These are phyloP conservation scores for Limonius californicus DNA, from an alignment of 1,140 invertebrate species.

Conservation along the genomic window DNA sequence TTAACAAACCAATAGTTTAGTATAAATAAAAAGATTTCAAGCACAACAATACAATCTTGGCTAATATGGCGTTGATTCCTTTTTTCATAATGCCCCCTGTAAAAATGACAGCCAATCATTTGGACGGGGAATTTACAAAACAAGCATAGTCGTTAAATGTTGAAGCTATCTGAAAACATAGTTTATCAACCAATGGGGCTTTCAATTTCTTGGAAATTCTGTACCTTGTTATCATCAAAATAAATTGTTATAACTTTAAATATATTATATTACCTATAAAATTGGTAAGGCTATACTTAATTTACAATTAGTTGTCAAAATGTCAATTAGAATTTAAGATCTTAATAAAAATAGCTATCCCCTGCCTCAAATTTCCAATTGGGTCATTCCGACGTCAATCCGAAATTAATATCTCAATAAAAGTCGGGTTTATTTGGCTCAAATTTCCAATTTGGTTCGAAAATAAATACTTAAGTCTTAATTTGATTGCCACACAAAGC, in stretches of 20 bases:
- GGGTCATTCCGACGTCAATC: not conserved
- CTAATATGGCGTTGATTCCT: too few species aligned
- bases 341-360: not conserved
- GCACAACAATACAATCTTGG: too few species aligned
- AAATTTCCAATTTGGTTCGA: not conserved
- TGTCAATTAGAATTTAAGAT: not conserved
- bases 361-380: not conserved
- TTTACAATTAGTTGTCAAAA: not conserved
- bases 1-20: too few species aligned
- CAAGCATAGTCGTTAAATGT: too few species aligned
- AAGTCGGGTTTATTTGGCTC: not conserved
- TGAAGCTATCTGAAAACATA: too few species aligned
- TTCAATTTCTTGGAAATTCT: too few species aligned
- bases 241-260: not conserved
- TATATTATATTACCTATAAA: not conserved
- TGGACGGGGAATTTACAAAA: too few species aligned
- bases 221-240: too few species aligned
- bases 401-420: not conserved
- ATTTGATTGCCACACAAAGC: conserved; percentile 4
- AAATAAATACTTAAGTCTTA: conserved; percentile 5
- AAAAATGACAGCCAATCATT: too few species aligned
- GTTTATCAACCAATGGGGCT: too few species aligned
- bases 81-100: too few species aligned
- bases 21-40: too few species aligned
- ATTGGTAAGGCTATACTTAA: not conserved